Evolutionary conservation across 2,888 invertebrate genomes (phyloP).

Genomic region (Watsonalla binaria): DNA sequence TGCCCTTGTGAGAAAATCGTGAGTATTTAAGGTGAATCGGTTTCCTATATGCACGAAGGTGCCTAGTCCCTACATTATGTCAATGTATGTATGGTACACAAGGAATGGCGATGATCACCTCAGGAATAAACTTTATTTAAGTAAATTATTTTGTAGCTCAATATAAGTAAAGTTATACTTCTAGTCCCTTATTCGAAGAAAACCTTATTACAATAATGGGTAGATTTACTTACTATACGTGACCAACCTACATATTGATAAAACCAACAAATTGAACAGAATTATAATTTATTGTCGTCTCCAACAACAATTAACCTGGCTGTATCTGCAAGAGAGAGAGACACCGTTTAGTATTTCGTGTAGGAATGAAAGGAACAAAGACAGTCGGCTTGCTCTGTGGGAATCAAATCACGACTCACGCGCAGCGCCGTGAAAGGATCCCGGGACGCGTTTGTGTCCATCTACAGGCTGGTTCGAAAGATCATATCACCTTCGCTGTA

Average conservation of each 20-base stretch:
- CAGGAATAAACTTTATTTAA: too few species aligned
- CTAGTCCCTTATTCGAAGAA: too few species aligned
- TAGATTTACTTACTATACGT: neutral
- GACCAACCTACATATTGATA: neutral
- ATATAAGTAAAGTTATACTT: too few species aligned
- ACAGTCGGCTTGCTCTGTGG: constrained; percentile 56
- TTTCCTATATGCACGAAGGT: too few species aligned
- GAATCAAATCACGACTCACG: constrained; percentile 76
- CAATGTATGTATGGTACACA: too few species aligned
- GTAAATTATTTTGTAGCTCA: too few species aligned
- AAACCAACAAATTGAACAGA: neutral
- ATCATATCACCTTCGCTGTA: too few species aligned
- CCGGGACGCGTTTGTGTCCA: constrained; percentile 32
- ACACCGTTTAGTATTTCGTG: constrained; percentile 9
- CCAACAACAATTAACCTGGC: constrained; percentile 20
- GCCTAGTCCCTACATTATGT: too few species aligned
- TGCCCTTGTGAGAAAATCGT: too few species aligned
- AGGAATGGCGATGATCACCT: too few species aligned
- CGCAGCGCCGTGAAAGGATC: constrained; percentile 63
- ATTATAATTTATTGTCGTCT: constrained; percentile 30
- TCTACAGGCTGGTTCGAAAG: constrained; percentile 36
- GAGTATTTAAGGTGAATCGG: too few species aligned
- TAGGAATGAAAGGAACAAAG: constrained; percentile 30
- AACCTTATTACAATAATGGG: too few species aligned
- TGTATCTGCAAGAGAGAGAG: constrained; percentile 18